Evolutionary conservation across 2,888 invertebrate genomes (phyloP).

Genomic region (Pheosia tremula): DNA sequence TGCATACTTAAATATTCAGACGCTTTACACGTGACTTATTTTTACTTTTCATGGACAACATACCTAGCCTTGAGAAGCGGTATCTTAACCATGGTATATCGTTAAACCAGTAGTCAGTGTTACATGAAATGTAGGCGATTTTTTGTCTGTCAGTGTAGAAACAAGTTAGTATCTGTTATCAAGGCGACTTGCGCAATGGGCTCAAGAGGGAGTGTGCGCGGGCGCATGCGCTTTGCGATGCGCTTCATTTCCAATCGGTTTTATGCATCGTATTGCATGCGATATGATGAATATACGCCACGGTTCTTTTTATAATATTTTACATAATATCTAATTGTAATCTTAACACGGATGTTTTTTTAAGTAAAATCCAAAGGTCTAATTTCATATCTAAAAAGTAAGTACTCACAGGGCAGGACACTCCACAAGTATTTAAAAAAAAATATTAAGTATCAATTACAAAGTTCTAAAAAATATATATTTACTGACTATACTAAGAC

Average conservation of each 20-base stretch:
- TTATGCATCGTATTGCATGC: constrained; percentile 20
- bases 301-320: background rate
- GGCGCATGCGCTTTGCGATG: constrained; percentile 37
- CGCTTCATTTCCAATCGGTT: constrained; percentile 39
- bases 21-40: background rate
- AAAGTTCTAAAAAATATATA: too few species aligned
- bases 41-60: too few species aligned
- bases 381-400: too few species aligned
- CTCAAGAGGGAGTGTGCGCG: constrained; percentile 52
- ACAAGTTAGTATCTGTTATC: constrained; percentile 70
- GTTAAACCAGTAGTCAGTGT: constrained; percentile 38
- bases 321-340: too few species aligned
- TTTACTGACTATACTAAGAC: too few species aligned
- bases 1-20: too few species aligned
- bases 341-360: too few species aligned
- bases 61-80: background rate
- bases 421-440: too few species aligned
- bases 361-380: too few species aligned
- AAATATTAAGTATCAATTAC: too few species aligned
- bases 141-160: constrained; percentile 66
- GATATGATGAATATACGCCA: background rate
- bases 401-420: too few species aligned
- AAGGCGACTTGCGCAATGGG: constrained; percentile 60
- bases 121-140: constrained; percentile 69
- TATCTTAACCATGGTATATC: constrained; percentile 21